Percentiles rank a stretch among this genome's conserved stretches.
Conservation (phyloP, 2,113 vertebrate genomes). For the Syngnathus scovelli region DNA sequence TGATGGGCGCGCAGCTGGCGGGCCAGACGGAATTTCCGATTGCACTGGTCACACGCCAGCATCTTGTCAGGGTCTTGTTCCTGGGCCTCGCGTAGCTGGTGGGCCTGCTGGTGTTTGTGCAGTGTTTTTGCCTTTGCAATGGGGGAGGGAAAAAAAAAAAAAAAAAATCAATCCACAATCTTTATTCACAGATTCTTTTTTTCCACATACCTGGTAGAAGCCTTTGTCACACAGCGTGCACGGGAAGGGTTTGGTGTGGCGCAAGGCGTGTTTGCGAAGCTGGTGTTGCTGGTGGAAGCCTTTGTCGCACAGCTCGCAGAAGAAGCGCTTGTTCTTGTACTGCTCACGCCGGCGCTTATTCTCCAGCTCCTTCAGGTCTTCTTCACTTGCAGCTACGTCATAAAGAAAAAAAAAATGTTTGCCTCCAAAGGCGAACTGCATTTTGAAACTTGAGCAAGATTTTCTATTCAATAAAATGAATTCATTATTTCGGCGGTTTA, state of each 20-base stretch:
- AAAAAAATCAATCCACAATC: not conserved
- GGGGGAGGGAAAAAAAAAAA: too few relatives aligned
- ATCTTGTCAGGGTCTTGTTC: constrained; percentile 46
- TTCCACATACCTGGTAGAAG: constrained; percentile 38
- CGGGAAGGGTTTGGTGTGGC: constrained; percentile 56
- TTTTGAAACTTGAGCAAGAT: too few relatives aligned
- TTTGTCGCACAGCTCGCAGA: constrained; percentile 57
- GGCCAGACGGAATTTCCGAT: constrained; percentile 40
- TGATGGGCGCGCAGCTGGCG: constrained; percentile 50
- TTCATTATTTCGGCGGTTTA: too few relatives aligned
- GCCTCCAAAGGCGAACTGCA: not conserved
- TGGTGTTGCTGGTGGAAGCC: constrained; percentile 63
- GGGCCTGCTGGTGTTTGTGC: constrained; percentile 39
- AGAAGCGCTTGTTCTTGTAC: constrained; percentile 61
- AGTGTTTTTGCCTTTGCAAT: constrained; percentile 22
- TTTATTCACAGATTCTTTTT: not conserved
- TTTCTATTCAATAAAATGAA: too few relatives aligned
- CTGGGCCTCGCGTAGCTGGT: constrained; percentile 43
- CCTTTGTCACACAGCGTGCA: constrained; percentile 58
- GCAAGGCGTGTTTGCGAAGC: constrained; percentile 49
- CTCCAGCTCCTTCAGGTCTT: constrained; percentile 47
- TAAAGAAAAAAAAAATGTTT: not conserved
- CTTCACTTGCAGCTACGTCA: constrained; percentile 21
- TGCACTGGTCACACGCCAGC: constrained; percentile 48
- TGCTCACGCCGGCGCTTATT: constrained; percentile 43